Percentiles rank a stretch among this genome's conserved stretches.
Evolutionary conservation across 1,140 invertebrate species (phyloP).

Genomic region (Polypedilum vanderplanki): DNA sequence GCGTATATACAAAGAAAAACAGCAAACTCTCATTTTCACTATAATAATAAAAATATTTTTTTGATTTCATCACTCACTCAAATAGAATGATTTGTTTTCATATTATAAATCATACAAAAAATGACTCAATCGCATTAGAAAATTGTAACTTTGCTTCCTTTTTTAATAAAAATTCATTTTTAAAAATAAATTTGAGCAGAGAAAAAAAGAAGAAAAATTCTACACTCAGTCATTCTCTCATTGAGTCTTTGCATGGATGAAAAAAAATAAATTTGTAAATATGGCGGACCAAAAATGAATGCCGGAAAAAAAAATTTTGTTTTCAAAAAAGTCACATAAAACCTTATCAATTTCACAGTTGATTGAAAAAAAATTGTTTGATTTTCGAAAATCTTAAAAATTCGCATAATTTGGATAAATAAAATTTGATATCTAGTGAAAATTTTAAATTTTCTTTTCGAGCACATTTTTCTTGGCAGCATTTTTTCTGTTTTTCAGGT

Average conservation of each 20-base stretch:
- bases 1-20: not conserved
- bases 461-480: slow-evolving; percentile 24
- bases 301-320: not conserved
- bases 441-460: not conserved
- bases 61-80: not conserved
- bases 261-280: slow-evolving; percentile 1
- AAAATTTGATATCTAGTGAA: not conserved
- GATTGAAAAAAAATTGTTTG: not conserved
- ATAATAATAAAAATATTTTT: not conserved
- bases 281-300: slow-evolving; percentile 10
- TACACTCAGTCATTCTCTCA: too few species aligned
- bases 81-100: too few species aligned
- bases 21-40: not conserved
- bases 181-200: too few species aligned
- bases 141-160: too few species aligned
- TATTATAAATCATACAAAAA: too few species aligned
- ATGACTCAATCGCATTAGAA: too few species aligned
- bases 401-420: not conserved
- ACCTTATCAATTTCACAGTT: not conserved
- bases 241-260: not conserved
- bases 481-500: slow-evolving; percentile 20
- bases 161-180: too few species aligned
- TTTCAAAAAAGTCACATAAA: slow-evolving; percentile 3
- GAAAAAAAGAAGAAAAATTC: too few species aligned
- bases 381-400: too few species aligned